A percentile compares a stretch with the other conserved stretches of the same genome.
Evolutionary conservation across 2,113 vertebrate species (phyloP).

Genomic region (Trogon surrucura): DNA sequence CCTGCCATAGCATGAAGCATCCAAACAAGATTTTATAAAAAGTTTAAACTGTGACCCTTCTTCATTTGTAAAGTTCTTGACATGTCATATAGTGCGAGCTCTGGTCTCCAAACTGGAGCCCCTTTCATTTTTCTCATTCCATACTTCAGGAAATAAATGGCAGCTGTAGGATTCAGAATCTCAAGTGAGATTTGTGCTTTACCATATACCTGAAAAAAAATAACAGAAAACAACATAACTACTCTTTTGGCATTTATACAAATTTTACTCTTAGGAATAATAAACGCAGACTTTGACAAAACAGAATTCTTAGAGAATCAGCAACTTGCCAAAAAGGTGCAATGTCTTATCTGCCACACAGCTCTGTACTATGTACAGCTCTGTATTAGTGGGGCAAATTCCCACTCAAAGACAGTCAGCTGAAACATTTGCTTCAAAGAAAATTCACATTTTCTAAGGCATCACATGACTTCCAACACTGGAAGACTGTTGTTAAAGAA

Average conservation of each 20-base stretch:
- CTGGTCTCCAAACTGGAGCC: slow-evolving; percentile 69
- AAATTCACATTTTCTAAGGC: not conserved
- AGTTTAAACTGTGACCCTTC: slow-evolving; percentile 71
- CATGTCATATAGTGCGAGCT: slow-evolving; percentile 65
- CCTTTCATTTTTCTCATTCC: slow-evolving; percentile 73
- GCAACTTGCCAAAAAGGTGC: not conserved
- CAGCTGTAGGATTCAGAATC: slow-evolving; percentile 86
- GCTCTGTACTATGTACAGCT: not conserved
- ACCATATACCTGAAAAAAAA: slow-evolving; percentile 91
- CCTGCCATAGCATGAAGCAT: slow-evolving; percentile 74
- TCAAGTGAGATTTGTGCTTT: slow-evolving; percentile 98
- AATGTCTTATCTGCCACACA: not conserved
- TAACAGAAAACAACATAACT: not conserved
- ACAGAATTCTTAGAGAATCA: not conserved
- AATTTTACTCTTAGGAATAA: not conserved
- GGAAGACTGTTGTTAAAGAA: not conserved
- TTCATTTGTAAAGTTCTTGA: slow-evolving; percentile 75
- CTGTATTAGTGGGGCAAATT: no score
- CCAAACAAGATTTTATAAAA: slow-evolving; percentile 77
- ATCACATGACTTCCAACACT: not conserved
- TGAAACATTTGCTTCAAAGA: not conserved
- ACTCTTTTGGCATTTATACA: not conserved
- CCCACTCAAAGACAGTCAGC: not conserved
- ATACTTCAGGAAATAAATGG: slow-evolving; percentile 72
- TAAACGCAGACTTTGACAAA: not conserved